A percentile compares a stretch with the other conserved stretches of the same genome.
These are phyloP conservation scores for Podargus strigoides DNA, from an alignment of 2,797 vertebrate genomes.

Conservation along the genomic window DNA sequence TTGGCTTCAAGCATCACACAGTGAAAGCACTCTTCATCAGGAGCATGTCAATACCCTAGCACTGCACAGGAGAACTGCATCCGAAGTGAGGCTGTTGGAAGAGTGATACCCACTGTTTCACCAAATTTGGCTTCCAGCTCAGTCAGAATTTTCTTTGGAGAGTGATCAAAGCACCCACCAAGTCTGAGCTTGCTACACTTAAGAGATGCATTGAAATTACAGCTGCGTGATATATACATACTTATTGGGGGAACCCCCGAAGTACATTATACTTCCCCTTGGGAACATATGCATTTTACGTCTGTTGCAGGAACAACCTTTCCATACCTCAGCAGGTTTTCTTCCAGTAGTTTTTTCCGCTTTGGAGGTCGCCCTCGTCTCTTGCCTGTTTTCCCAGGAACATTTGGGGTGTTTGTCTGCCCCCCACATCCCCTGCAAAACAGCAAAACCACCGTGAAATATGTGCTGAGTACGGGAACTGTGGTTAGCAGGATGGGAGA, in stretches of 20 bases:
- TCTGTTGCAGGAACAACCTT: not conserved
- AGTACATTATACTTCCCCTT: not conserved
- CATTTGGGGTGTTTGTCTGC: constrained; percentile 57
- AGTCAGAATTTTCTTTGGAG: constrained; percentile 27
- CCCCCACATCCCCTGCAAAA: constrained; percentile 66
- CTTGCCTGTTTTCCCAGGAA: constrained; percentile 78
- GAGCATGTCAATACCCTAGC: not conserved
- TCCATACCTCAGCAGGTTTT: constrained; percentile 77
- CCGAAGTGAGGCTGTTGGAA: not conserved
- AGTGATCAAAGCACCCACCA: constrained; percentile 17
- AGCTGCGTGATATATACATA: not conserved
- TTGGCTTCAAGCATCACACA: not conserved
- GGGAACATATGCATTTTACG: not conserved
- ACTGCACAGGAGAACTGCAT: not conserved
- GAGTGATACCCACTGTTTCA: not conserved
- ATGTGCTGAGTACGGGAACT: not conserved
- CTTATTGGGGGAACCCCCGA: constrained; percentile 38
- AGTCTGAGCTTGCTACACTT: constrained; percentile 18
- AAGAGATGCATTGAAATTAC: not conserved
- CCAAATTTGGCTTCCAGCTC: not conserved
- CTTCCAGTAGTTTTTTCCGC: constrained; percentile 84
- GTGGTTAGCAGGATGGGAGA: not conserved
- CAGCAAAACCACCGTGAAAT: constrained; percentile 3
- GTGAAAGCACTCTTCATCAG: not conserved
- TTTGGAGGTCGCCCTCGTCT: constrained; percentile 93